Base-by-base conservation (phyloP, 1,140 invertebrate species). In the Solen grandis region DNA sequence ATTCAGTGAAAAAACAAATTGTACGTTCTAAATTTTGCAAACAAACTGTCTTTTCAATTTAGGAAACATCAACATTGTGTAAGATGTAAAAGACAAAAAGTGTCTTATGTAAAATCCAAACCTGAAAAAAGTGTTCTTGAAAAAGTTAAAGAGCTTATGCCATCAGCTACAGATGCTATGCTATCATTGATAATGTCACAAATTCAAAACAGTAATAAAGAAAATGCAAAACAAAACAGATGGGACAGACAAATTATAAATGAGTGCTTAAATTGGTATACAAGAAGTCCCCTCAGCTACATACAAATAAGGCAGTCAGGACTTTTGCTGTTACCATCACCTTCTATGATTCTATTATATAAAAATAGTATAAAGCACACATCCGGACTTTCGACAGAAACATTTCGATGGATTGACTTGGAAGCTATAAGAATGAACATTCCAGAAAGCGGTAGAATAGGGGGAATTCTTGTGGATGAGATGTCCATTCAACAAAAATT, bases 401-500 rank as follows among this genome's bases (percentile, higher is more conserved):
- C 33, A 31, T 65, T 66, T 41, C 5, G 27, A 4, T 66, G 63
- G 63, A 41, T 66, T 33, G 63, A 66, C 35, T n/a, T 41, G 10
- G 63, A 66, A 66, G 63, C 63, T 2, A 38, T 2, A 38, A 0
- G 25, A 27, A 65, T 76, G 62, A 35, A 76, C 27, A 33, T 55
- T 52, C 60, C 59, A 5, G 60, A 54, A 19, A 65, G 46, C 19
- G 46, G 73, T 8, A 52, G 59, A 36, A 55, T 55, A 35, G 73
- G 73, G 4, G 73, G 60, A 25, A 66, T 76, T 36, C 41, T 66
- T 31, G 19, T 76, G n/a, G 73, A 76, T 66, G 73, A 76, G 22
- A 76, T 76, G 73, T 65, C 73, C 60, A 76, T 76, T 19, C 73
- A 76, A 27, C 38, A 76, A 55, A 65, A 76, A n/a, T 33, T 76